Conservation (phyloP, 2,797 vertebrate genomes). For the Danio choprae region DNA sequence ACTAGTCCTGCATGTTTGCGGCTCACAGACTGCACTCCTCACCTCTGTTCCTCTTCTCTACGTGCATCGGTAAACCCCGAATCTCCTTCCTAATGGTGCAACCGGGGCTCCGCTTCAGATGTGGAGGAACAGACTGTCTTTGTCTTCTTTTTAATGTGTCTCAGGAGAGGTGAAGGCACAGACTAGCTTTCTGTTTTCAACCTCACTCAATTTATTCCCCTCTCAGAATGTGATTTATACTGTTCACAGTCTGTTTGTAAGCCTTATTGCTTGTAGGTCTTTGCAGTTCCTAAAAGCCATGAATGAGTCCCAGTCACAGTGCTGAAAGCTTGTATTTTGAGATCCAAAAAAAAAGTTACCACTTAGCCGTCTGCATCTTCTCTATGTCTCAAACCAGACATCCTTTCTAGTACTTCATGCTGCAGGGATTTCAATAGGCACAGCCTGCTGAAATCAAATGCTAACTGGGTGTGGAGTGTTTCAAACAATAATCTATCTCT, state of each 20-base stretch:
- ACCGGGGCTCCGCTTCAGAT: slow-evolving; percentile 46
- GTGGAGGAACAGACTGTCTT: slow-evolving; percentile 65
- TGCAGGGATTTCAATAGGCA: slow-evolving; percentile 3
- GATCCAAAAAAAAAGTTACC: not conserved
- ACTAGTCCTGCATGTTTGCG: slow-evolving; percentile 58
- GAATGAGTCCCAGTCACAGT: slow-evolving; percentile 14
- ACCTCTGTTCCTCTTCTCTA: slow-evolving; percentile 28
- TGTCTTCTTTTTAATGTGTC: slow-evolving; percentile 67
- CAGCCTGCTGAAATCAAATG: slow-evolving; percentile 41
- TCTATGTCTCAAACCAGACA: not conserved
- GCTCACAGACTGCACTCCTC: slow-evolving; percentile 33
- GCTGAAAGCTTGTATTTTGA: not conserved
- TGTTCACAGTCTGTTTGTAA: slow-evolving; percentile 41
- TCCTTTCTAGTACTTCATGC: not conserved
- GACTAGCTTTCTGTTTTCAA: slow-evolving; percentile 50
- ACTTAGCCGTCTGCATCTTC: slow-evolving; percentile 25
- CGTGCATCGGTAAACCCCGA: slow-evolving; percentile 35
- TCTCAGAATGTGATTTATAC: slow-evolving; percentile 46
- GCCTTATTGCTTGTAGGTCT: slow-evolving; percentile 36
- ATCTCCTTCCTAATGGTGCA: slow-evolving; percentile 39
- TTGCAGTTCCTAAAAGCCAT: slow-evolving; percentile 22
- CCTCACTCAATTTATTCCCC: slow-evolving; percentile 17
- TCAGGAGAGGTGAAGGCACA: slow-evolving; percentile 64
- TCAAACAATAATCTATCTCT: no score
- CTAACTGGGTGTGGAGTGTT: slow-evolving; percentile 50